Base-by-base conservation (phyloP, 2,888 invertebrate genomes). In the Pycnomerus fuliginosus region DNA sequence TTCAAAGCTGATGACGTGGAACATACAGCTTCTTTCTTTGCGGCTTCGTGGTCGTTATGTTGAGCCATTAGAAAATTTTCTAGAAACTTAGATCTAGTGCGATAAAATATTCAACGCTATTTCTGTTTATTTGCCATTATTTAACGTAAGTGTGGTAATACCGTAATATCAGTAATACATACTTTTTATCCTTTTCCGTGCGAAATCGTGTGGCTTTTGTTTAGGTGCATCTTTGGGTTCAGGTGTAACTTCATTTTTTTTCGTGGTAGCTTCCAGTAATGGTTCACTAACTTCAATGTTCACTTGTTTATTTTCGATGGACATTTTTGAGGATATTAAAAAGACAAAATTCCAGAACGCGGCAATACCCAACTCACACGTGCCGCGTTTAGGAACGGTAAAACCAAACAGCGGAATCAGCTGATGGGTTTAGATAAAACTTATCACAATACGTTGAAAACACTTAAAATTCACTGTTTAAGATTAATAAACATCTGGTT, bases 161-260 rank as follows among this genome's bases (percentile, higher is more conserved):
- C n/a, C n/a, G n/a, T n/a, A n/a, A n/a, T n/a, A n/a, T n/a, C n/a
- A n/a, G n/a, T n/a, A n/a, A 29, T 28, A 59, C 59, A 50, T 50
- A 59, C 59, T 59, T 52, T 59, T 59, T 36, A 50, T 53, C 17
- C 56, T 49, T 44, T 48, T 48, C 35, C 29, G 42, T 31, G 43
- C 48, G 31, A 33, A 16, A 28, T 31, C 45, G 11, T 37, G 15
- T 14, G 41, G 12, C 33, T 38, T 47, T 25, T 29, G 24, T 36
- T 41, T 40, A 16, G 14, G 31, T 30, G 29, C 47, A 23, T 35
- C 34, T n/a, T 46, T 33, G 33, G 44, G 41, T 45, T 55, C 48
- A 12, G 41, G 13, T 15, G 40, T n/a, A 15, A 17, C 44, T 29
- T 44, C 44, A 20, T 17, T 46, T 27, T 41, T 47, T 44, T 50